Evolutionary conservation across 2,113 vertebrate genomes (phyloP).

Genomic region (Rousettus leschenaultii): DNA sequence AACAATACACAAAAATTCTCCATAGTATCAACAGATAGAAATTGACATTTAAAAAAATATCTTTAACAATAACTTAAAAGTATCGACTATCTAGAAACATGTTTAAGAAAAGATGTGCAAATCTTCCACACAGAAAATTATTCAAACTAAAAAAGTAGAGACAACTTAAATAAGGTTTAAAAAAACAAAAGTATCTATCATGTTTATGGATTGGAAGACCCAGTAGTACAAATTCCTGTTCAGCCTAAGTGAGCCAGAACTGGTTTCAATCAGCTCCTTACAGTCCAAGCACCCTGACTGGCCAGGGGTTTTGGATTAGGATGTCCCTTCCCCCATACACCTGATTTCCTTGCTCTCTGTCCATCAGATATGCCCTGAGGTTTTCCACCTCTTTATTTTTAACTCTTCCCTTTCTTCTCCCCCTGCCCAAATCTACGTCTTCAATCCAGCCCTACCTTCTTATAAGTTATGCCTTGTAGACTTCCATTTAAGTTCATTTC

Average conservation of each 20-base stretch:
- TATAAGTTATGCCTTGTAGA: not conserved
- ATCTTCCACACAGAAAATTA: constrained; percentile 1
- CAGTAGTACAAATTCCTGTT: not conserved
- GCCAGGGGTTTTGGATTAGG: not conserved
- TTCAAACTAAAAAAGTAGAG: constrained; percentile 19
- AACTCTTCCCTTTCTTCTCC: not conserved
- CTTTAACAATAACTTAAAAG: not conserved
- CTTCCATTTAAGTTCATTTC: not conserved
- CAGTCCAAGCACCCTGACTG: not conserved
- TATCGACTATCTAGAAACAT: not conserved
- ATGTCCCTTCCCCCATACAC: fast-evolving
- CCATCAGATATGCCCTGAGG: not conserved
- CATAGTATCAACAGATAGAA: not conserved
- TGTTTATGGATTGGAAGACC: not conserved
- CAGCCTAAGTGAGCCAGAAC: not conserved
- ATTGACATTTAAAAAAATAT: not conserved
- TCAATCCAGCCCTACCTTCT: not conserved
- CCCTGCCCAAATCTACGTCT: not conserved
- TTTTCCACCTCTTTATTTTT: not conserved
- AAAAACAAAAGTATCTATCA: not conserved
- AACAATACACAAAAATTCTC: not conserved
- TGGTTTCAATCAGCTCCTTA: not conserved
- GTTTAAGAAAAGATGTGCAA: not conserved
- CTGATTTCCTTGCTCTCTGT: not conserved
- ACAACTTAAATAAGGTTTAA: not conserved